A percentile compares a stretch with the other conserved stretches of the same genome.
Evolutionary conservation across 2,113 vertebrate genomes (phyloP).

Genomic region (Chrysochloris asiatica): DNA sequence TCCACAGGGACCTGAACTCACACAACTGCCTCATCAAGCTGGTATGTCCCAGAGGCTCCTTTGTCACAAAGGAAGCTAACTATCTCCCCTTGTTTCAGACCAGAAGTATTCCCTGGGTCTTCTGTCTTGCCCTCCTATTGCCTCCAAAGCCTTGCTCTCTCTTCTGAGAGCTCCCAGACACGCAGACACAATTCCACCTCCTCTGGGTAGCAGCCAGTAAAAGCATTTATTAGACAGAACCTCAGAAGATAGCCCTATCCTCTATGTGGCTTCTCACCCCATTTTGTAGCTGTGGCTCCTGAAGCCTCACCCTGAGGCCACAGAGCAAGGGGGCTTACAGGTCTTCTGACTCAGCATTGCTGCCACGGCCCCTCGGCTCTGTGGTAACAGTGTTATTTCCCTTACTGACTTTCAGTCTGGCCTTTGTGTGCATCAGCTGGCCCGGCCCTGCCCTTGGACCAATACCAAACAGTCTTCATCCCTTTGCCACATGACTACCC

Average conservation of each 20-base stretch:
- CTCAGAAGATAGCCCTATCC: not conserved
- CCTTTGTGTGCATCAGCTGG: slow-evolving; percentile 3
- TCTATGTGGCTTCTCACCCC: not conserved
- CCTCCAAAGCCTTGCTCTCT: not conserved
- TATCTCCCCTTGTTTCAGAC: not conserved
- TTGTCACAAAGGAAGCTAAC: not conserved
- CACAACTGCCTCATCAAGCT: slow-evolving; percentile 97
- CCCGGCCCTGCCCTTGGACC: not conserved
- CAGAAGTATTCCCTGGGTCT: not conserved
- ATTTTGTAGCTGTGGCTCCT: not conserved
- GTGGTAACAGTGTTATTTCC: not conserved
- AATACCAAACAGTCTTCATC: not conserved
- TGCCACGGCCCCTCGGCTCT: not conserved
- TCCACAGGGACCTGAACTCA: slow-evolving; percentile 95
- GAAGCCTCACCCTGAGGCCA: not conserved
- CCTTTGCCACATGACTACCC: slow-evolving; percentile 33
- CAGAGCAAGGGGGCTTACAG: not conserved
- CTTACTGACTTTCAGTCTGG: not conserved
- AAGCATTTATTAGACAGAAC: not conserved
- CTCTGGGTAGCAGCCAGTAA: not conserved
- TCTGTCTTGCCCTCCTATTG: not conserved
- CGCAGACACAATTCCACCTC: not conserved
- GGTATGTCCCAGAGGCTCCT: slow-evolving; percentile 84
- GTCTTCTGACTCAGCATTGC: not conserved
- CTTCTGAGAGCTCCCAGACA: not conserved